Conservation (phyloP, 2,797 vertebrate species). For the Melanogrammus aeglefinus region DNA sequence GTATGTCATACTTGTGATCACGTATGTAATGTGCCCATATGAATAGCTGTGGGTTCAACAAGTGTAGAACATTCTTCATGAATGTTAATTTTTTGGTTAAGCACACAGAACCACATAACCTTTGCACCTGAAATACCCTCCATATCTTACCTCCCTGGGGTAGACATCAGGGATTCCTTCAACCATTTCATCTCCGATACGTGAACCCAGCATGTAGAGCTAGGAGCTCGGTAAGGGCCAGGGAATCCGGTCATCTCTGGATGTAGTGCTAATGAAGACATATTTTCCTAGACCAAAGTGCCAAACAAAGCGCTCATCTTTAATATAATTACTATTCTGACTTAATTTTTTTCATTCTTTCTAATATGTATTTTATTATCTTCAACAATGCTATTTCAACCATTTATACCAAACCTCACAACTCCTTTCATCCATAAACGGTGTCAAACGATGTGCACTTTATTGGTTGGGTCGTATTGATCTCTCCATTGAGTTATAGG, state of each 20-base stretch:
- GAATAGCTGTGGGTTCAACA: neutral
- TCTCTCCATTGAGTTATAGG: neutral
- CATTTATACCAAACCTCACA: neutral
- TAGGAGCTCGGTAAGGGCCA: neutral
- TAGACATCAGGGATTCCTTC: neutral
- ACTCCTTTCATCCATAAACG: neutral
- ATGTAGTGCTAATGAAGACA: conserved; percentile 1
- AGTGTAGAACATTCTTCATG: no score
- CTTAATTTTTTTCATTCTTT: neutral
- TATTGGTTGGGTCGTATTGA: neutral
- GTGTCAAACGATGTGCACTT: neutral
- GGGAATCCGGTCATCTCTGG: conserved; percentile 1
- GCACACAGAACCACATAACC: neutral
- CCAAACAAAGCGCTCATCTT: neutral
- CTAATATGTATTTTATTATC: no score
- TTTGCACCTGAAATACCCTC: neutral
- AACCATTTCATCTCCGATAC: neutral
- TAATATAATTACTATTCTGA: neutral
- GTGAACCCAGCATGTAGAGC: neutral
- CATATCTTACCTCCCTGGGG: neutral
- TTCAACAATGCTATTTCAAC: neutral
- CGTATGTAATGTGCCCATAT: neutral
- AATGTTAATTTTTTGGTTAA: neutral
- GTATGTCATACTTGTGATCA: neutral
- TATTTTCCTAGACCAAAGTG: neutral